Base-by-base conservation (phyloP, 2,113 vertebrate species). In the Carlito syrichta region DNA sequence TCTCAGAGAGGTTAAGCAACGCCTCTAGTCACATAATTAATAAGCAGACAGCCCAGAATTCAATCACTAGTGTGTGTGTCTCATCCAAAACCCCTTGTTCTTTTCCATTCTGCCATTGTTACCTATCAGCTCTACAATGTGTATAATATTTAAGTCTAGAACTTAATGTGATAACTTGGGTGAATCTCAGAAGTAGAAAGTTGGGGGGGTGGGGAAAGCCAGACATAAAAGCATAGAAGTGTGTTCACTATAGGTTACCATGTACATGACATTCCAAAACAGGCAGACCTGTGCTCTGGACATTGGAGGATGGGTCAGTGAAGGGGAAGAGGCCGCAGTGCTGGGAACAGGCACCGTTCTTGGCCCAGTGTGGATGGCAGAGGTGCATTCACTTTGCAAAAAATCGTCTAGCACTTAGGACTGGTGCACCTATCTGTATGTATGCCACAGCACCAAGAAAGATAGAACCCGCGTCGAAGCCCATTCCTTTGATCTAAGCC, bases 281-380 rank as follows among this genome's bases (percentile, higher is more conserved):
- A 81, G 25, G n/a, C 38, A 5, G 4, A 52, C 30, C 69, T n/a
- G 20, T 13, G 30, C 11, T 45, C n/a, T 60, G 7, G 17, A 54
- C 23, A 69, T 32, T 81, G n/a, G 32, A 25, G 16, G 40, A 20
- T 0, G 45, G 8, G 8, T n/a, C 50, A 38, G 60, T 30, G 60
- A 38, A 5, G 16, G 62, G 32, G 43, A 73, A n/a, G 1, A 3
- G 12, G 25, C 1, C 0, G 20, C 23, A 13, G 68, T 4, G 8
- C 45, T 52, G 73, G 32, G 38, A 0, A 1, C 52, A 0, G 1
- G 56, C 32, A 69, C 3, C 35, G 83, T 32, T 81, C 14, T 62
- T 81, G 20, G 54, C 32, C n/a, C 17, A 16, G 73, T 35, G 45
- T 40, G 38, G 40, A 17, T 48, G 17, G 10, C 76, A n/a, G 48